Base-by-base conservation (phyloP, 2,113 vertebrate genomes). In the Alexandromys fortis region DNA sequence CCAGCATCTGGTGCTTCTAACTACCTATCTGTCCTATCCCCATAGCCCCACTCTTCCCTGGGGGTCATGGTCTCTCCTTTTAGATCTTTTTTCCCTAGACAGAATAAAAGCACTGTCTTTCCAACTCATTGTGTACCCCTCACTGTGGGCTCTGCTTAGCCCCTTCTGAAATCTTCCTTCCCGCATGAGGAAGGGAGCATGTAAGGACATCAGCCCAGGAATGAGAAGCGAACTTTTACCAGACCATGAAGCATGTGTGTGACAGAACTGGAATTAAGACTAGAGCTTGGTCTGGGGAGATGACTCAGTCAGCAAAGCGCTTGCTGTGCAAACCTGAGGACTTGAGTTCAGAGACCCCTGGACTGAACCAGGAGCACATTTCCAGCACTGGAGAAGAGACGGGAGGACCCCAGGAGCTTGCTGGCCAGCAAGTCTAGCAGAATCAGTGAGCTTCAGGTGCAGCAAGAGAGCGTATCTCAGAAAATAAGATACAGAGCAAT, bases 201-300 rank as follows among this genome's bases (percentile, higher is more conserved):
- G 30, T 33, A 24, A 97, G 77, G 14, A 86, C 52, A 63, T 16
- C 73, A 96, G 42, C 45, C 86, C 72, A 88, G 85, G 49, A 21
- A 49, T 3, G 5, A 33, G 67, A 92, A 73, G 12, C 3, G 5
- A n/a, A n/a, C 68, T 94, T 92, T 58, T 75, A 28, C 22, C 73
- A 82, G 78, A 26, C n/a, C n/a, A 17, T 61, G 72, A 47, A 49
- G 35, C 49, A 35, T 42, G 10, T 22, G 42, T 75, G 86, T 4
- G 11, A 61, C 49, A 63, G 49, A 70, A 16, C 19, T 38, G 7
- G 30, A 13, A 76, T 88, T 61, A 72, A 92, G 90, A 81, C 11
- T n/a, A 49, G 58, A 88, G 67, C 24, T 63, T 89, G 35, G 47
- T 26, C 70, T 45, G 35, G 9, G n/a, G n/a, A 61, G 52, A 13